Evolutionary conservation across 2,797 vertebrate genomes (phyloP).

Genomic region (Petrocephalus sullivani): DNA sequence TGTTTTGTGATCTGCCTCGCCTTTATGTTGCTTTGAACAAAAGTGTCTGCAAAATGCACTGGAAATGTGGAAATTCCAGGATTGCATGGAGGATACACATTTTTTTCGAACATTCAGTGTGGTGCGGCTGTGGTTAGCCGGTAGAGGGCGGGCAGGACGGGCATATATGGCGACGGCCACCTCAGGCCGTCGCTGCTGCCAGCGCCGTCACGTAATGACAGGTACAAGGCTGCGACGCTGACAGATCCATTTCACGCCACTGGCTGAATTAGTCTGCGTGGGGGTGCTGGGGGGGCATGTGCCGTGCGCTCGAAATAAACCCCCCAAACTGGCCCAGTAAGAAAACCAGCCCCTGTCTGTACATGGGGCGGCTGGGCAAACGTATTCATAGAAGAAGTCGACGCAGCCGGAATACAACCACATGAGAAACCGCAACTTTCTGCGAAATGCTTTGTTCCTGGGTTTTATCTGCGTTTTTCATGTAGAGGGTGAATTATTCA

Average conservation of each 20-base stretch:
- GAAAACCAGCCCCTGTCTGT: not conserved
- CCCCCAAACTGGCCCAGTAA: not conserved
- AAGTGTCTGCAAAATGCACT: not conserved
- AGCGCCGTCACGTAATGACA: slow-evolving; percentile 42
- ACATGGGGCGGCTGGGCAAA: not conserved
- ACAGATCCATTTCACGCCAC: slow-evolving; percentile 51
- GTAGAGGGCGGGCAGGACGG: not conserved
- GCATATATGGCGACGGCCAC: not conserved
- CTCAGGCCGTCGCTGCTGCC: slow-evolving; percentile 27
- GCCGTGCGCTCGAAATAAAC: not conserved
- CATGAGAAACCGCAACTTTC: not conserved
- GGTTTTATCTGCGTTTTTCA: not conserved
- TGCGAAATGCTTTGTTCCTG: not conserved
- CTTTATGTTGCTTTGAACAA: not conserved
- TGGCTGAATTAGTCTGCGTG: slow-evolving; percentile 31
- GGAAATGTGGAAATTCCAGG: not conserved
- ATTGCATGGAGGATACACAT: not conserved
- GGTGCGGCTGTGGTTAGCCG: not conserved
- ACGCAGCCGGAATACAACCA: not conserved
- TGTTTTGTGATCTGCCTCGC: not conserved
- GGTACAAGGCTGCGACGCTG: slow-evolving; percentile 47
- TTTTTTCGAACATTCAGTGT: not conserved
- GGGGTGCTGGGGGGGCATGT: not conserved
- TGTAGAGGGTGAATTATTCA: not conserved
- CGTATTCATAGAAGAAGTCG: not conserved